Evolutionary conservation across 2,797 vertebrate species (phyloP), one percentile per base, ranked within the genome.

Genomic region (Sebastes hubbsi): DNA sequence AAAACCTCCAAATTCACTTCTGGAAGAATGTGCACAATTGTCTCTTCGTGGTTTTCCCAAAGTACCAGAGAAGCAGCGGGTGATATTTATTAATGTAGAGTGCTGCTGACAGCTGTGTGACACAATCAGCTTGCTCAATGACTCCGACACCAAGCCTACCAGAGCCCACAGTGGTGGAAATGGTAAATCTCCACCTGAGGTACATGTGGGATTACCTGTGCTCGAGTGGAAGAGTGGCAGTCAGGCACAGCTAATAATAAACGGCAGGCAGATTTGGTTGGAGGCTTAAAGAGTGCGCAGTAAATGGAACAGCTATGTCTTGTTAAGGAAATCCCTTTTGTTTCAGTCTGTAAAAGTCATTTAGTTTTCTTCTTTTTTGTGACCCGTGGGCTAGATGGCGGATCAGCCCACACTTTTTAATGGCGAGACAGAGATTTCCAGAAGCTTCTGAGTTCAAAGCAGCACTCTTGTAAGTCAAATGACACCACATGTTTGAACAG

Each of bases 361-460:
- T 92, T 87, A 29, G 69, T 72, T 68, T 63, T 52, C 42, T 81
- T 75, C 80, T 70, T 70, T 70, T 81, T 78, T 58, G 69, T 62
- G 84, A 92, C 78, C 86, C 72, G 12, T 24, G 61, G 74, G 75
- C 60, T 83, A 77, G 70, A 86, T 74, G 24, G 8, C 5, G 82
- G 91, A 92, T 94, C 91, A 92, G 87, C 73, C 65, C 72, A 65
- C 77, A 80, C 62, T 91, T 92, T 54, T 94, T 92, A 95, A 94
- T 91, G 80, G 86, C 11, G 16, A 89, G 85, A 85, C 82, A 73
- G 81, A 89, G 78, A 88, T 87, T 91, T 90, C 52, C 77, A 77
- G 59, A 73, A 69, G 81, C 71, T 78, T 80, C 65, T 13, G 18
- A 75, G 69, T 80, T 89, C 68, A 80, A 62, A 32, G 83, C 75